A percentile compares a stretch with the other conserved stretches of the same genome.
phyloP scores from a whole-genome alignment of 2,888 invertebrate genomes.

The Acronicta aceris region DNA sequence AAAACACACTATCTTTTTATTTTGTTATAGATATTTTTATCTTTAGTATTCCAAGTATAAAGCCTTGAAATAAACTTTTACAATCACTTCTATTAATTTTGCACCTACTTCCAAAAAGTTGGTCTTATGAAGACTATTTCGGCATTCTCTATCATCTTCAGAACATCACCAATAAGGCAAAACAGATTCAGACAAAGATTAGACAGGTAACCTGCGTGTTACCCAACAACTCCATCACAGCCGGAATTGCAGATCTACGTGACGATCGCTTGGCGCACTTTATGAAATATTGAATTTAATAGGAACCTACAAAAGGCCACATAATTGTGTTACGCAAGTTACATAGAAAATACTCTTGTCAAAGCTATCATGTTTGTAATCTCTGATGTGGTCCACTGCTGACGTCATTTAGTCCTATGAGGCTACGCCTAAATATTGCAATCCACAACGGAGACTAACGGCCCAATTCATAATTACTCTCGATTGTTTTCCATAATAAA shows the following conservation, averaged over 20 bases:
- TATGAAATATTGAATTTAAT: slow-evolving; percentile 58
- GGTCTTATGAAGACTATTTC: neutral
- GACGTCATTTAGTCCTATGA: neutral
- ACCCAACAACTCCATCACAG: slow-evolving; percentile 47
- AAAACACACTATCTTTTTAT: too few relatives aligned
- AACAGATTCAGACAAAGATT: neutral
- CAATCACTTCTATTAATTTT: too few relatives aligned
- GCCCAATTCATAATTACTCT: too few relatives aligned
- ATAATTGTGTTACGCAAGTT: slow-evolving; percentile 43
- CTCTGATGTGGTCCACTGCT: neutral
- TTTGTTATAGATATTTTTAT: too few relatives aligned
- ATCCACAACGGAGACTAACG: too few relatives aligned
- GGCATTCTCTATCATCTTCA: neutral
- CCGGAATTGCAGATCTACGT: slow-evolving; percentile 56
- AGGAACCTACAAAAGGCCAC: slow-evolving; percentile 52
- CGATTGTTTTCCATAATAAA: too few relatives aligned
- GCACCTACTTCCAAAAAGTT: too few relatives aligned
- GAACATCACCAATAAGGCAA: slow-evolving; percentile 19
- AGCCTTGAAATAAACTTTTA: too few relatives aligned
- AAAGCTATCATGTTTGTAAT: slow-evolving; percentile 18
- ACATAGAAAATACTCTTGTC: slow-evolving; percentile 28
- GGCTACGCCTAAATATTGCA: too few relatives aligned
- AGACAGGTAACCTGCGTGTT: slow-evolving; percentile 24
- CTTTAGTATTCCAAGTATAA: too few relatives aligned
- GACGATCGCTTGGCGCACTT: slow-evolving; percentile 50